phyloP scores from a whole-genome alignment of 1,140 invertebrate species.

The Penaeus indicus region DNA sequence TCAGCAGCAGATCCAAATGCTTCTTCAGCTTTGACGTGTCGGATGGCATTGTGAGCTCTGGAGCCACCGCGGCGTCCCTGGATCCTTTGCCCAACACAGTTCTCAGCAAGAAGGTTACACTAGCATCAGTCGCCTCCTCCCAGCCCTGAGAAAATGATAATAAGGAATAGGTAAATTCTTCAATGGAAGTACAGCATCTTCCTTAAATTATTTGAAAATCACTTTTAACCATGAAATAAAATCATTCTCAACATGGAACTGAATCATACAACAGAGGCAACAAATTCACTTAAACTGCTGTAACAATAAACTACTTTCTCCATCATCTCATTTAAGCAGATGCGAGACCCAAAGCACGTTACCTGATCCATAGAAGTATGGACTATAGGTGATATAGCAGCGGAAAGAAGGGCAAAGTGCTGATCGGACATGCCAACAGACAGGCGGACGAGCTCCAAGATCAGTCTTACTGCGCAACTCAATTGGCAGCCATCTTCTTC shows the following conservation, averaged over 20 bases:
- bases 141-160: constrained; percentile 71
- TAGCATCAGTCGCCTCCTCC: constrained; percentile 75
- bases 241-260: too few relatives aligned
- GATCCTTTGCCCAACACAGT: constrained; percentile 73
- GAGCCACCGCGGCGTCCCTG: constrained; percentile 71
- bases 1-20: constrained; percentile 74
- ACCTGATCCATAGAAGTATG: constrained; percentile 70
- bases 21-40: constrained; percentile 76
- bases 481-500: constrained; percentile 69
- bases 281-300: too few relatives aligned
- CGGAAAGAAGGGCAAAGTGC: constrained; percentile 69
- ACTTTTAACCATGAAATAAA: too few relatives aligned
- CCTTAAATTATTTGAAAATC: too few relatives aligned
- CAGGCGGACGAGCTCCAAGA: constrained; percentile 70
- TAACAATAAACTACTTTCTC: too few relatives aligned
- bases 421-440: constrained; percentile 69
- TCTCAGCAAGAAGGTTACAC: constrained; percentile 73
- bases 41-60: constrained; percentile 71
- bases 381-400: constrained; percentile 69
- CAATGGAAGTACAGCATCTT: constrained; percentile 1
- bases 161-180: constrained; percentile 64
- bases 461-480: constrained; percentile 70
- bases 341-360: constrained; percentile 52
- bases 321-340: constrained; percentile 28
- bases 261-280: too few relatives aligned